A percentile compares a stretch with the other conserved stretches of the same genome.
Conservation (phyloP, 2,888 invertebrate species). For the Drosophila robusta region DNA sequence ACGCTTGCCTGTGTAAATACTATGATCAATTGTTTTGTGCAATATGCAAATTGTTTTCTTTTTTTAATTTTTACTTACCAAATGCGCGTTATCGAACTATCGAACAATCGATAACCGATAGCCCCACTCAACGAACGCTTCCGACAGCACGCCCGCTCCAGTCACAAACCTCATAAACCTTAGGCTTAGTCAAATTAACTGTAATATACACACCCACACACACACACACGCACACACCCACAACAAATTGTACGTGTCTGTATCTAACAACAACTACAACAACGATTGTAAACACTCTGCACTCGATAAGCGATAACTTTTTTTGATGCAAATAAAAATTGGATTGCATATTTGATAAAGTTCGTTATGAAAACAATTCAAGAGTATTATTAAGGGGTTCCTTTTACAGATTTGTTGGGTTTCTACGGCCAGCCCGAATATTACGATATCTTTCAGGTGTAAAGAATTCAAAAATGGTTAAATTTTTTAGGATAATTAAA, state of each 20-base stretch:
- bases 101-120: conserved; percentile 10
- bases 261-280: conserved; percentile 11
- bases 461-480: too few species aligned
- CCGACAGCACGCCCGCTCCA: conserved; percentile 12
- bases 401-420: not conserved
- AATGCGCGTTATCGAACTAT: conserved; percentile 14
- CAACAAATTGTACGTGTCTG: conserved; percentile 16
- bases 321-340: conserved; percentile 53
- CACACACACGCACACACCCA: conserved; percentile 4
- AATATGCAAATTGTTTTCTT: conserved; percentile 45
- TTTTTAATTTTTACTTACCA: not conserved
- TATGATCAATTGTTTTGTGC: conserved; percentile 59
- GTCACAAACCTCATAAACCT: conserved; percentile 28
- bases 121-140: not conserved
- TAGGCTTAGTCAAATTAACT: conserved; percentile 73
- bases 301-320: conserved; percentile 55
- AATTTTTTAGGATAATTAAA: too few species aligned
- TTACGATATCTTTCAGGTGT: too few species aligned
- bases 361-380: conserved; percentile 42
- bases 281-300: conserved; percentile 46
- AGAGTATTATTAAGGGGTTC: not conserved
- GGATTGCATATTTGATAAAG: conserved; percentile 55
- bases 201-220: conserved; percentile 58
- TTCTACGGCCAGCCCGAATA: too few species aligned
- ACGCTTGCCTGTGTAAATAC: conserved; percentile 65